Conservation (phyloP, 1,140 invertebrate species). For the Coenobita brevimanus region DNA sequence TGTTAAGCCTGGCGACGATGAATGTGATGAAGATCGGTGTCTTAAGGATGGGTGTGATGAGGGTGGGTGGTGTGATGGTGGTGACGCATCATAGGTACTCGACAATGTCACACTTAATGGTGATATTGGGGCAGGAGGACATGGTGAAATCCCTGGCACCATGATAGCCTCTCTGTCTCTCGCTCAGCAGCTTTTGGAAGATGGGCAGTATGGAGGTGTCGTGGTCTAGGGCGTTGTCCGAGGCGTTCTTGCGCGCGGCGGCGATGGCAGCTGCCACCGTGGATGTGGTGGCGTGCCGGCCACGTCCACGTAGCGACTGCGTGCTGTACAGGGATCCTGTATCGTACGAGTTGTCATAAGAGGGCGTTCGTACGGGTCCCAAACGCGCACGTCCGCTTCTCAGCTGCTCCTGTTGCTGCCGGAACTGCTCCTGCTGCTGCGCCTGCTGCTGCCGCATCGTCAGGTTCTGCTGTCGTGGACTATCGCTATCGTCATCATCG, state of each 20-base stretch:
- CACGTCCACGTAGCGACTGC: constrained; percentile 33
- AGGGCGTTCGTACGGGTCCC: constrained; percentile 68
- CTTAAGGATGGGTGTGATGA: no score
- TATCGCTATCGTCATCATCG: constrained; percentile 52
- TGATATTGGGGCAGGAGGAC: constrained; percentile 93
- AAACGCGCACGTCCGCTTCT: constrained; percentile 62
- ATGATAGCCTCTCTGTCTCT: constrained; percentile 77
- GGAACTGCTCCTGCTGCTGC: constrained; percentile 44
- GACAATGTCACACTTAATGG: constrained; percentile 96
- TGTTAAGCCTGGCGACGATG: not conserved
- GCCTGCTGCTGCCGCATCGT: constrained; percentile 50
- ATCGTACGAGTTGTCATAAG: constrained; percentile 46
- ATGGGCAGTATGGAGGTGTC: constrained; percentile 86
- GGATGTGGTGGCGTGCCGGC: constrained; percentile 64
- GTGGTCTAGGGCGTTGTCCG: constrained; percentile 81
- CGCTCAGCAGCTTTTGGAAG: constrained; percentile 90
- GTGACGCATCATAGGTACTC: constrained; percentile 84
- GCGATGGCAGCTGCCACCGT: constrained; percentile 69
- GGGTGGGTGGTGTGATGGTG: not conserved
- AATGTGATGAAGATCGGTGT: not conserved
- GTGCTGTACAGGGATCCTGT: constrained; percentile 38
- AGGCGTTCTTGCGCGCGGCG: constrained; percentile 79
- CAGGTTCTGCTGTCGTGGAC: constrained; percentile 31
- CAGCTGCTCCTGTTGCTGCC: constrained; percentile 40
- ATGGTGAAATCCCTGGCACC: constrained; percentile 79